Conservation (phyloP, 1,140 invertebrate species). For the Coptotermes formosanus region DNA sequence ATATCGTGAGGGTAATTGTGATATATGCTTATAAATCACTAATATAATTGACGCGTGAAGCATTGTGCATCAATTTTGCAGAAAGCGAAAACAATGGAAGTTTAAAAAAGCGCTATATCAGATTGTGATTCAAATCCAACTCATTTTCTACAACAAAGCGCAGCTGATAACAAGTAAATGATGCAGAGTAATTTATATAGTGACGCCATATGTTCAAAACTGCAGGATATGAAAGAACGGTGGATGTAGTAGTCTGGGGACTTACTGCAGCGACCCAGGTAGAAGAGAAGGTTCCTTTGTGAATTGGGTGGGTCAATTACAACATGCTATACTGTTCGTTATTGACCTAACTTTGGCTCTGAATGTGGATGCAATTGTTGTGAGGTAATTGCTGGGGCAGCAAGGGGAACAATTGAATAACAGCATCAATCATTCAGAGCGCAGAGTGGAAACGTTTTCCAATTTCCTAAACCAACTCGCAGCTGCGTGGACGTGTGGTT, state of each 20-base stretch:
- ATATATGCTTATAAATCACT: neutral
- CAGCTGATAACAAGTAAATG: neutral
- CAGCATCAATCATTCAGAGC: slow-evolving; percentile 17
- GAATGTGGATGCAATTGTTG: slow-evolving; percentile 1
- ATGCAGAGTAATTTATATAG: neutral
- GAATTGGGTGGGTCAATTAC: neutral
- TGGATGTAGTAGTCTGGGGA: neutral
- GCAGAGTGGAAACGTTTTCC: slow-evolving; percentile 14
- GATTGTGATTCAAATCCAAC: neutral
- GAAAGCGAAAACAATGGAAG: neutral
- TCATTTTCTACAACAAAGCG: neutral
- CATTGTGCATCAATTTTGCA: neutral
- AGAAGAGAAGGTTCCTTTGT: neutral
- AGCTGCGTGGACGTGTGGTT: neutral
- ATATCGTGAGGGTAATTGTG: neutral
- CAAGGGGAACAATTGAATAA: slow-evolving; percentile 1
- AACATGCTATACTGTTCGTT: neutral
- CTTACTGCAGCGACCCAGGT: neutral
- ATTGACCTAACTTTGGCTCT: slow-evolving; percentile 10
- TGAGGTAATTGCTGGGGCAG: slow-evolving; percentile 9
- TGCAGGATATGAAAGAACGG: neutral
- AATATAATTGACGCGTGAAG: neutral
- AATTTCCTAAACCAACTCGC: slow-evolving; percentile 15
- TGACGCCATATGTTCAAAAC: neutral
- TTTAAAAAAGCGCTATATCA: slow-evolving; percentile 6